Conservation (phyloP, 2,797 vertebrate genomes). For the Sebastes kiyomatsui region DNA sequence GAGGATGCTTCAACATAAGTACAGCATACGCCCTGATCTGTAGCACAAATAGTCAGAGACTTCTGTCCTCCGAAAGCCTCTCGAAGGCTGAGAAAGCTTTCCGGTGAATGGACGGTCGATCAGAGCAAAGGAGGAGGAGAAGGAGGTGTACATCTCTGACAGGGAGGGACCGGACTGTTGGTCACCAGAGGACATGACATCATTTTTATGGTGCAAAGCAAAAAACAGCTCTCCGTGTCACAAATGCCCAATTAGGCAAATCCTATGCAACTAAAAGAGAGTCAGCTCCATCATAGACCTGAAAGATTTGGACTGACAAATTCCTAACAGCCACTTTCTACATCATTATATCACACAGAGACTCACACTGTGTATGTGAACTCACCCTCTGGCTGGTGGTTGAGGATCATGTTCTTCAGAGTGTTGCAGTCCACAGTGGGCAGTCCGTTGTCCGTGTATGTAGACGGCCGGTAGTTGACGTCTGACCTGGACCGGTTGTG, state of each 20-base stretch:
- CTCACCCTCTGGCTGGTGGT: slow-evolving; percentile 79
- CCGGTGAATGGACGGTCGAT: slow-evolving; percentile 34
- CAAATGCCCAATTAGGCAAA: slow-evolving; percentile 29
- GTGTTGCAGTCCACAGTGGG: slow-evolving; percentile 77
- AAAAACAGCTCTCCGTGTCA: not conserved
- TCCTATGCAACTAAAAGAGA: not conserved
- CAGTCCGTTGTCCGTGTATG: slow-evolving; percentile 79
- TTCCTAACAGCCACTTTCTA: not conserved
- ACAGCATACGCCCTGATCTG: slow-evolving; percentile 56
- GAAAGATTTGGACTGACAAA: not conserved
- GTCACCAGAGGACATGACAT: slow-evolving; percentile 23
- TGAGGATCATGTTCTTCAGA: slow-evolving; percentile 82
- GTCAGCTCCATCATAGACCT: not conserved
- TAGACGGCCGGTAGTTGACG: slow-evolving; percentile 79
- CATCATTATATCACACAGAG: not conserved
- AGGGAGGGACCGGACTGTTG: slow-evolving; percentile 8
- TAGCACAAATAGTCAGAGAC: slow-evolving; percentile 54
- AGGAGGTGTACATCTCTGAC: not conserved
- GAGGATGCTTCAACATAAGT: slow-evolving; percentile 71
- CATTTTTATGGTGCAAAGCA: slow-evolving; percentile 21
- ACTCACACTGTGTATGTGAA: not conserved
- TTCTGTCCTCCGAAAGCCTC: slow-evolving; percentile 45
- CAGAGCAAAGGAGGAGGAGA: not conserved
- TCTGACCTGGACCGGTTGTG: slow-evolving; percentile 94
- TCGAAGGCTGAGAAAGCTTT: slow-evolving; percentile 44